Evolutionary conservation across 2,797 vertebrate species (phyloP), one percentile per base, ranked within the genome.

Genomic region (Eospalax fontanierii): DNA sequence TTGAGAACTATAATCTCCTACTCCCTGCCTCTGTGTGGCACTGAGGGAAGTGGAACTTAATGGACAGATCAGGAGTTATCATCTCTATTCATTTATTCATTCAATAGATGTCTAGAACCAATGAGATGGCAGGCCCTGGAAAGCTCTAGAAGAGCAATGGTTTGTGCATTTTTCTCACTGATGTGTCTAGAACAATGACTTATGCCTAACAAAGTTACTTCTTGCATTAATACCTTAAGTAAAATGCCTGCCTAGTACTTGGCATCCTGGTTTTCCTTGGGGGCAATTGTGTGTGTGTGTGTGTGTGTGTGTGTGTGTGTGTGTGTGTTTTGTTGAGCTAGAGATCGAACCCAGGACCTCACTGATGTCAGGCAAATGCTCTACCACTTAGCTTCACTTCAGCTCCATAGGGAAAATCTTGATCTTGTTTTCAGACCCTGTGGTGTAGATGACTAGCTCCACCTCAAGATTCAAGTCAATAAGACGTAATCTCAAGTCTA

Each of bases 51-150:
- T 80, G 40, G 28, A 87, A 71, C 46, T 66, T 78, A 93, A 24
- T 4, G 43, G 83, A 57, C 24, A 74, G 73, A 68, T 71, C 21
- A 65, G 21, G 38, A 46, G 19, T 16, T 90, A 11, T 87, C 12
- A 83, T 88, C 89, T 86, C 30, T 38, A 57, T 59, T 93, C 30
- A 21, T 73, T 76, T 54, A 70, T 57, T 95, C 54, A 74, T 91
- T 30, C 16, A 38, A 43, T 35, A 84, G 91, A 75, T 8, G 18
- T 91, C 26, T 24, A n/a, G 82, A 14, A 19, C 30, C 87, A 24
- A 28, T 24, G n/a, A 21, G 74, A 70, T 68, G 59, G 18, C 83
- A 75, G 54, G 22, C 4, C 19, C 8, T 15, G 8, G 71, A n/a
- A 63, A 87, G 61, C 19, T 75, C 40, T 43, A 75, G 22, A 26